Conservation (phyloP, 2,888 invertebrate genomes). For the Apodemia zela region DNA sequence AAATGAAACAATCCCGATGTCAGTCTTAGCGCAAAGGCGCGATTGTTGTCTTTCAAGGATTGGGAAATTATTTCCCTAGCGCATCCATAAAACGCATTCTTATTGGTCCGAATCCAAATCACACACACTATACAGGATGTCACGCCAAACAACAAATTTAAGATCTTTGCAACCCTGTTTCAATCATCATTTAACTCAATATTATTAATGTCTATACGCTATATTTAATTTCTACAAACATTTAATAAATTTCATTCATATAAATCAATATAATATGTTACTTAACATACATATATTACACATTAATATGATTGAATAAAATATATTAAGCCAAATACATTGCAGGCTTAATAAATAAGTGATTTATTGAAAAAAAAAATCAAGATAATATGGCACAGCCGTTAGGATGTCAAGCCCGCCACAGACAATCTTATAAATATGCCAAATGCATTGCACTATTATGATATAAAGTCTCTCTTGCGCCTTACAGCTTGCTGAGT, state of each 20-base stretch:
- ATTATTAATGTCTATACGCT: neutral
- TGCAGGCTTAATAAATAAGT: neutral
- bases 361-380: neutral
- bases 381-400: slow-evolving; percentile 1
- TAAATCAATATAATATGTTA: neutral
- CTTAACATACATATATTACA: neutral
- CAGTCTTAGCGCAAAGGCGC: slow-evolving; percentile 42
- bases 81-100: slow-evolving; percentile 32
- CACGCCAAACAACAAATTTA: neutral
- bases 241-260: neutral
- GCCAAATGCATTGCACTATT: neutral
- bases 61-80: slow-evolving; percentile 21
- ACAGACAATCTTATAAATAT: neutral
- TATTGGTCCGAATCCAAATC: slow-evolving; percentile 38
- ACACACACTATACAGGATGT: slow-evolving; percentile 19
- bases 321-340: neutral
- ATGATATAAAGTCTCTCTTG: no score
- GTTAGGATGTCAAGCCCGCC: neutral
- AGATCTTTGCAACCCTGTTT: slow-evolving; percentile 2
- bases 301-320: neutral
- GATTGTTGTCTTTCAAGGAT: slow-evolving; percentile 27
- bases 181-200: neutral
- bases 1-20: slow-evolving; percentile 38
- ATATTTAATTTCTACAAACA: neutral
- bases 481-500: no score